Evolutionary conservation across 2,113 vertebrate species (phyloP).

Genomic region (Etia nguti): DNA sequence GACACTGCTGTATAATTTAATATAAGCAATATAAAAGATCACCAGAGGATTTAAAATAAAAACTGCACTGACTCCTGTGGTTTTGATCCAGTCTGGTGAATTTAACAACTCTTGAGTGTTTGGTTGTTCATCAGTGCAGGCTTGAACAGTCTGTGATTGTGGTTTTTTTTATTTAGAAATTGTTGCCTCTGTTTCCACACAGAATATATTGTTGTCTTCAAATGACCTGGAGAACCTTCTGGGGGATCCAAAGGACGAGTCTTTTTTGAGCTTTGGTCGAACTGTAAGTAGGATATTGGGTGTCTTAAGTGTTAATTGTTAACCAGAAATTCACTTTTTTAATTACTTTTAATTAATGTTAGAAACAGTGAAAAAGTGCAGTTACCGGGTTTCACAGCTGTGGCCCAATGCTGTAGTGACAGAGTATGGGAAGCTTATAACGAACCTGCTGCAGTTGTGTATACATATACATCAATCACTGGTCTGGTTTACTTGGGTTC

Average conservation of each 20-base stretch:
- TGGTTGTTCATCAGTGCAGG: not conserved
- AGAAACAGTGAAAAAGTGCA: not conserved
- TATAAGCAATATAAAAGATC: not conserved
- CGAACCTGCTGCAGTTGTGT: not conserved
- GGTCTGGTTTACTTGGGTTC: not conserved
- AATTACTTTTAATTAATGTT: not conserved
- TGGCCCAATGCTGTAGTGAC: not conserved
- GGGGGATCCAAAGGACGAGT: conserved; percentile 18
- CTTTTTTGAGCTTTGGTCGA: not conserved
- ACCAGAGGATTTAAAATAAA: not conserved
- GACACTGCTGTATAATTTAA: not conserved
- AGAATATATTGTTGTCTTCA: conserved; percentile 67
- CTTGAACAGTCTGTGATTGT: not conserved
- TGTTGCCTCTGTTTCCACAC: not conserved
- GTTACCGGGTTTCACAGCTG: not conserved
- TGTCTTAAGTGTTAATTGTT: not conserved
- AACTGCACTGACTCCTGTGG: conserved; percentile 9
- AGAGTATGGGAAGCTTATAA: not conserved
- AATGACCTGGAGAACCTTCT: conserved; percentile 70
- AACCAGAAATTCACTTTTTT: not conserved
- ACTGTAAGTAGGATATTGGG: conserved; percentile 49
- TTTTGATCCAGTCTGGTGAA: conserved; percentile 24
- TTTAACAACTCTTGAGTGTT: conserved; percentile 1
- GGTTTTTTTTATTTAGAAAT: not conserved
- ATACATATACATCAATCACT: not conserved